Base-by-base conservation (phyloP, 1,140 invertebrate genomes). In the Conopomorpha cramerella region DNA sequence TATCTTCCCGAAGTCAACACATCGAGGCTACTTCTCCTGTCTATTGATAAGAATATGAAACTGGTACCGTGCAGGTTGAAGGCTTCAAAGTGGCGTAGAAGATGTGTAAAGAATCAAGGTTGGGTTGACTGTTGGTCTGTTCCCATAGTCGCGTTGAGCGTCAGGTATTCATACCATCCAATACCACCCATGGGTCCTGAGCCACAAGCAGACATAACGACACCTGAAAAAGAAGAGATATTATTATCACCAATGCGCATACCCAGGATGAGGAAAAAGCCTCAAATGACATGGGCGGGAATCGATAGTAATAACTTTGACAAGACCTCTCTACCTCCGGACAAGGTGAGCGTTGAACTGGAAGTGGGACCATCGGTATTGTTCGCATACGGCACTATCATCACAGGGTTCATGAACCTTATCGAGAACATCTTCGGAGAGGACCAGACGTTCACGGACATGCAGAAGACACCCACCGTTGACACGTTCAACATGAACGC, bases 361-460 rank as follows among this genome's bases (percentile, higher is more conserved):
- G 93, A 96, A 78, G 92, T 98, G 10, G 93, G 94, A 0, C 92
- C 95, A 0, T 97, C 95, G 0, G 86, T 93, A 12, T 65, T 97
- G 0, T 83, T 92, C 42, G 78, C 95, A 0, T 97, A 96, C 67
- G 95, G 96, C 1, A 90, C 93, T 12, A 85, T 96, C 2, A 80
- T 98, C 3, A 86, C 89, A 27, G 90, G 92, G 60, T 89, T 96
- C 49, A 86, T 96, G 38, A 88, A 93, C 77, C 81, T 96, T 1
- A 92, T 96, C 80, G 95, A 98, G 78, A 98, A 98, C 58, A 93
- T 98, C 40, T 94, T 98, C 71, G 96, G 96, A 0, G 93, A 96
- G 68, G 89, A 95, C 80, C 94, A 97, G 74, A 84, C 81, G 4
- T 96, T 97, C 56, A 94, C 92, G 0, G 94, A 97, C 50, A 95